Conservation (phyloP, 2,113 vertebrate genomes). For the Brienomyrus longianalis region DNA sequence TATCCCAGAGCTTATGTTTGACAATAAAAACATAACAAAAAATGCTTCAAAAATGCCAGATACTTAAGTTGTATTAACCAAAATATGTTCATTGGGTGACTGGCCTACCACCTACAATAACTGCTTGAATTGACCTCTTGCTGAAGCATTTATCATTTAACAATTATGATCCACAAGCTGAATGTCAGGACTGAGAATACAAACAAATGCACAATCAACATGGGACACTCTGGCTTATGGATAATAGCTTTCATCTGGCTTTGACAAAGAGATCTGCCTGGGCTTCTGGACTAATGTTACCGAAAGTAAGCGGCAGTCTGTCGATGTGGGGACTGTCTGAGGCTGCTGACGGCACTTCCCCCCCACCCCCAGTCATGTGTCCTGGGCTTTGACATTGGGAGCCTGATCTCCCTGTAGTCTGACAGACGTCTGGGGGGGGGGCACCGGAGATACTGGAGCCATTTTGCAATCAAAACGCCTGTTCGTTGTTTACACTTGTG, state of each 20-base stretch:
- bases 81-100: neutral
- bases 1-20: neutral
- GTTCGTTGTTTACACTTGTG: conserved; percentile 14
- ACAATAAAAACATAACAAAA: neutral
- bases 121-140: neutral
- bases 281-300: conserved; percentile 22
- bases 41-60: neutral
- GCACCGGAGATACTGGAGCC: neutral
- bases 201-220: conserved; percentile 40
- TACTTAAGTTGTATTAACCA: neutral
- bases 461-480: conserved; percentile 15
- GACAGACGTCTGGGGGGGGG: neutral
- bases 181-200: conserved; percentile 39
- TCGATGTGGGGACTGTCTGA: conserved; percentile 28
- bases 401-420: neutral
- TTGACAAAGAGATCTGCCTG: conserved; percentile 36
- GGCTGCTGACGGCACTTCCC: conserved; percentile 4
- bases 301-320: conserved; percentile 35
- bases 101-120: neutral
- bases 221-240: conserved; percentile 35
- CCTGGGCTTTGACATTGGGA: conserved; percentile 27
- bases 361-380: conserved; percentile 41
- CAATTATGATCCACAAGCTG: neutral
- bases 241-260: conserved; percentile 44
- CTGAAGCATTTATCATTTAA: neutral